Percentiles rank a stretch among this genome's conserved stretches.
Conservation (phyloP, 2,888 invertebrate species). For the Drosophila neotestacea region DNA sequence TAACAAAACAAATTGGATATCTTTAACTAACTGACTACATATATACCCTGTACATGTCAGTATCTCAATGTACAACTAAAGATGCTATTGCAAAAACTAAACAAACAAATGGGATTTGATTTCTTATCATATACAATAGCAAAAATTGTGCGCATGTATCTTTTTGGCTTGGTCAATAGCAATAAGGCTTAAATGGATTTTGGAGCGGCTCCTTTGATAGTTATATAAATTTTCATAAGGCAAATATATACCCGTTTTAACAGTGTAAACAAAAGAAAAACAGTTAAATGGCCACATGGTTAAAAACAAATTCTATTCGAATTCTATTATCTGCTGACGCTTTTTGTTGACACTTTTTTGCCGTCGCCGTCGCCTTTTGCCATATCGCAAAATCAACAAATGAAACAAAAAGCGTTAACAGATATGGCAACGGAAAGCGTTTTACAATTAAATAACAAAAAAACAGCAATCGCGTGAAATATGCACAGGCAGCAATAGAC, state of each 20-base stretch:
- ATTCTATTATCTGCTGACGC: conserved; percentile 66
- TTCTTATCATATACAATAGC: not conserved
- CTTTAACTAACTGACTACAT: not conserved
- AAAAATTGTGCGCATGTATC: not conserved
- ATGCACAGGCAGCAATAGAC: conserved; percentile 37
- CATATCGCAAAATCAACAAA: conserved; percentile 52
- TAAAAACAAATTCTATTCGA: conserved; percentile 49
- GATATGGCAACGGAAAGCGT: conserved; percentile 52
- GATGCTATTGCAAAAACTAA: not conserved
- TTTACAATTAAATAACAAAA: conserved; percentile 40
- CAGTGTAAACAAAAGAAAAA: conserved; percentile 32
- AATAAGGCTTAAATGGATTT: conserved; percentile 12
- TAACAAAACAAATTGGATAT: not conserved
- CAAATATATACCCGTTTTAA: conserved; percentile 9
- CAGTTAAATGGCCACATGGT: conserved; percentile 41
- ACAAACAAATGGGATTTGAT: not conserved
- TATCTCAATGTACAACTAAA: not conserved
- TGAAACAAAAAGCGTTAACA: conserved; percentile 45
- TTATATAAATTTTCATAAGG: not conserved
- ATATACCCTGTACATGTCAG: conserved; percentile 1
- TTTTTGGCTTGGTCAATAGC: conserved; percentile 2
- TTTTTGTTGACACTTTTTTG: conserved; percentile 62
- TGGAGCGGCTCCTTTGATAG: conserved; percentile 6
- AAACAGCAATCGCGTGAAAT: conserved; percentile 40
- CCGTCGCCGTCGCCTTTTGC: conserved; percentile 13